Evolutionary conservation across 2,888 invertebrate species (phyloP), one percentile per base, ranked within the genome.

Genomic region (Cheilosia urbana): DNA sequence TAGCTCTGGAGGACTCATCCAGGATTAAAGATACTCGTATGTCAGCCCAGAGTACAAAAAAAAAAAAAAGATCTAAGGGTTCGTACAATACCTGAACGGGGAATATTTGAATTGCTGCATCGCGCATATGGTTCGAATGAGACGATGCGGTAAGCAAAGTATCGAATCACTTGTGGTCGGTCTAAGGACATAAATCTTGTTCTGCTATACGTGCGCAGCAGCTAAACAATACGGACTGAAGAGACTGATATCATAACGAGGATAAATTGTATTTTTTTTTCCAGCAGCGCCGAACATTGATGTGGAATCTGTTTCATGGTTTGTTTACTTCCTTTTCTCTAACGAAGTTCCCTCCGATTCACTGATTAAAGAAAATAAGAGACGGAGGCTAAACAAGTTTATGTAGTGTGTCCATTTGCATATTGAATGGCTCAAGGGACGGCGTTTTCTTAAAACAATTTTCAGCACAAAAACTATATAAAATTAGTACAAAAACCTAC

Each of bases 71-170:
- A 68, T 68, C 53, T 42, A 55, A 13, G 30, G 68, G 27, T 42
- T 55, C 42, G 19, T 19, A 15, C 55, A 27, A 6, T 34, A 6
- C 42, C 37, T 11, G 37, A 13, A 7, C 7, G 42, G 11, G 13
- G 27, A 55, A 40, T 55, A 45, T 55, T 57, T 57, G 45, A 69
- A 69, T 45, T 69, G 57, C 27, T 57, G 19, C 66, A 24, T 11
- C 9, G 6, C n/a, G 19, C 21, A 55, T 55, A 53, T 53, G 51
- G 21, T 51, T 51, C 24, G 21, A 45, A 45, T 45, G n/a, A 42
- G 11, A n/a, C n/a, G 1, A 42, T 24, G 13, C 34, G 42, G 63
- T 34, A 63, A 63, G 47, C 47, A 63, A 47, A 47, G 27, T 19
- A 30, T 45, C 63, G 27, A 19, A 17, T 45, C 63, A 47, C 6